Conservation (phyloP, 2,797 vertebrate genomes). For the Muscicapa striata region DNA sequence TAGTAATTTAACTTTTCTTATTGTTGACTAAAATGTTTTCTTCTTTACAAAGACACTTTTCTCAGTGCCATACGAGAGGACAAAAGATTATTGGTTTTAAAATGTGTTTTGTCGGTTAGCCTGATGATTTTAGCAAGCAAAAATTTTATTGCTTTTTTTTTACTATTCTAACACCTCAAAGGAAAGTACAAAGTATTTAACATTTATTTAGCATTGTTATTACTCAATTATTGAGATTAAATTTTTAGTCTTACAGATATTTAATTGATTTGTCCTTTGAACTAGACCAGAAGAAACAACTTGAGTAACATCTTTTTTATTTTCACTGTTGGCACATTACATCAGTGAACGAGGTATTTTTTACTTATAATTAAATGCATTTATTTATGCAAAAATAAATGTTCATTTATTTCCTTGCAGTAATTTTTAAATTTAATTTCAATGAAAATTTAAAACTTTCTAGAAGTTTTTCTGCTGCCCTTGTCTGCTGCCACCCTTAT, state of each 20-base stretch:
- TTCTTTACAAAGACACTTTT: neutral
- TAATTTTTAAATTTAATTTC: constrained; percentile 38
- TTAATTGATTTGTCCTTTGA: neutral
- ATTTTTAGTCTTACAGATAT: neutral
- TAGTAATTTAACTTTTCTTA: neutral
- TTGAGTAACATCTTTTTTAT: neutral
- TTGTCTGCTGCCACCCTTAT: neutral
- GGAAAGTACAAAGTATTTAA: neutral
- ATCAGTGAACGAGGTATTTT: neutral
- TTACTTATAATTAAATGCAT: neutral
- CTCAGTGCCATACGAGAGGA: neutral
- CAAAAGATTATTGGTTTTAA: neutral
- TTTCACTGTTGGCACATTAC: neutral
- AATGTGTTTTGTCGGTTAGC: neutral
- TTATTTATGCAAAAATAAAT: neutral
- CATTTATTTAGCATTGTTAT: neutral
- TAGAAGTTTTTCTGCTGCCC: neutral
- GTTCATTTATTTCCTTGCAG: neutral
- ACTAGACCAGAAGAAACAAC: neutral
- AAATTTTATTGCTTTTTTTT: neutral
- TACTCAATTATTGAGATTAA: neutral
- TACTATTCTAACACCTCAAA: neutral
- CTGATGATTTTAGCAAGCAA: neutral
- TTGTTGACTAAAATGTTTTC: constrained; percentile 10
- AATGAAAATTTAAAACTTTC: neutral